These are phyloP conservation scores for Fragum fragum DNA, from an alignment of 2,888 invertebrate genomes.

Conservation along the genomic window DNA sequence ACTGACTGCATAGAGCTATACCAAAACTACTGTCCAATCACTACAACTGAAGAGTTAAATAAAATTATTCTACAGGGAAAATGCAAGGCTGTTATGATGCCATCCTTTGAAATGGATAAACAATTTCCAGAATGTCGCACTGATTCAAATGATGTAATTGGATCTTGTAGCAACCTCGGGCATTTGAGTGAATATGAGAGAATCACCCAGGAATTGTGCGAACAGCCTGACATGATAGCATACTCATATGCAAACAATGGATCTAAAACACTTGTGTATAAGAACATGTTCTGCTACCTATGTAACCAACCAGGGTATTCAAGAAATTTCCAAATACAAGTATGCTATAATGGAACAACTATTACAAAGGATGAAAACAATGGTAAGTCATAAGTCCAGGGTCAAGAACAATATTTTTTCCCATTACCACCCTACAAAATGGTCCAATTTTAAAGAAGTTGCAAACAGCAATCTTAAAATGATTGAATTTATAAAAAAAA, in stretches of 20 bases:
- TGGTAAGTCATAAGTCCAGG: not conserved
- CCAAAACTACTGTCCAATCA: constrained; percentile 1
- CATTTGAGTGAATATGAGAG: constrained; percentile 3
- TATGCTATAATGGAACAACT: not conserved
- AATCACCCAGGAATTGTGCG: constrained; percentile 10
- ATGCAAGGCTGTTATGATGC: not conserved
- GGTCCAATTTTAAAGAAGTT: too few species aligned
- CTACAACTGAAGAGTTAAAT: not conserved
- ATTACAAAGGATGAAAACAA: not conserved
- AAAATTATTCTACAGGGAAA: constrained; percentile 8
- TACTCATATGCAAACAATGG: not conserved
- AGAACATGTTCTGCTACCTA: constrained; percentile 44
- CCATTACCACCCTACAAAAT: too few species aligned
- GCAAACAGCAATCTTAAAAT: too few species aligned
- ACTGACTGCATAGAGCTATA: constrained; percentile 43
- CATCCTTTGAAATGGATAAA: not conserved
- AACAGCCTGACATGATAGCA: constrained; percentile 20
- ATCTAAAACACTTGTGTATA: constrained; percentile 1
- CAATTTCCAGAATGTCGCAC: not conserved
- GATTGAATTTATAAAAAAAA: too few species aligned
- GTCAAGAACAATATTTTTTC: too few species aligned
- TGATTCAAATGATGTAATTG: not conserved
- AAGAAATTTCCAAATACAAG: not conserved
- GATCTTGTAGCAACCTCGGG: constrained; percentile 37
- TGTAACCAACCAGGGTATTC: constrained; percentile 13